These are phyloP conservation scores for Malachius bipustulatus DNA, from an alignment of 2,888 invertebrate species.

Conservation along the genomic window DNA sequence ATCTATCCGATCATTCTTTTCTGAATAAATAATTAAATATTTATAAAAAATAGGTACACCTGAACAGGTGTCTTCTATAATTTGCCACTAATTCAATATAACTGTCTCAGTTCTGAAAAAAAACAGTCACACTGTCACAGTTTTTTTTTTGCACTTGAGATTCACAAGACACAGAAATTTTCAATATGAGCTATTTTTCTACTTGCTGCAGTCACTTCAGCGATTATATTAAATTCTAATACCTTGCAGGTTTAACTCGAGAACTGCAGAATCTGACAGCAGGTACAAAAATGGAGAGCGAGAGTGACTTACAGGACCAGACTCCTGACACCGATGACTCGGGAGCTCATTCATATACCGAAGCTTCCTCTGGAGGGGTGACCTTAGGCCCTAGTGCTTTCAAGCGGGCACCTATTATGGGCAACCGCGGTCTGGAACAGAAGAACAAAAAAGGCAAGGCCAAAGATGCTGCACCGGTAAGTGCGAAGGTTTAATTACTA, in stretches of 20 bases:
- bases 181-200: too few relatives aligned
- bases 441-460: conserved; percentile 52
- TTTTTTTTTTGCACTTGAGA: too few relatives aligned
- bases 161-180: too few relatives aligned
- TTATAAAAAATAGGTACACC: too few relatives aligned
- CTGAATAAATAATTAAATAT: too few relatives aligned
- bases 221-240: conserved; percentile 8
- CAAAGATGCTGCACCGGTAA: conserved; percentile 28
- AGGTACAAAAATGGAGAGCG: conserved; percentile 48
- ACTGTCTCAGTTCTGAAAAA: too few relatives aligned
- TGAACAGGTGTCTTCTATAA: too few relatives aligned
- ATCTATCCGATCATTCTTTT: too few relatives aligned
- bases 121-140: too few relatives aligned
- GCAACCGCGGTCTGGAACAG: conserved; percentile 46
- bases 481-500: too few relatives aligned
- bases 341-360: conserved; percentile 41
- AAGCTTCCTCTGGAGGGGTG: conserved; percentile 34
- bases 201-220: too few relatives aligned
- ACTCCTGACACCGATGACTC: conserved; percentile 67
- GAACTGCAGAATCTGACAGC: conserved; percentile 39
- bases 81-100: too few relatives aligned
- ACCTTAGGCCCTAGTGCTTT: conserved; percentile 39
- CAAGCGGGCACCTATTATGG: conserved; percentile 49
- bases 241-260: conserved; percentile 34
- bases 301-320: conserved; percentile 57